Evolutionary conservation across 2,797 vertebrate species (phyloP).

Genomic region (Micropoecilia bifurca): DNA sequence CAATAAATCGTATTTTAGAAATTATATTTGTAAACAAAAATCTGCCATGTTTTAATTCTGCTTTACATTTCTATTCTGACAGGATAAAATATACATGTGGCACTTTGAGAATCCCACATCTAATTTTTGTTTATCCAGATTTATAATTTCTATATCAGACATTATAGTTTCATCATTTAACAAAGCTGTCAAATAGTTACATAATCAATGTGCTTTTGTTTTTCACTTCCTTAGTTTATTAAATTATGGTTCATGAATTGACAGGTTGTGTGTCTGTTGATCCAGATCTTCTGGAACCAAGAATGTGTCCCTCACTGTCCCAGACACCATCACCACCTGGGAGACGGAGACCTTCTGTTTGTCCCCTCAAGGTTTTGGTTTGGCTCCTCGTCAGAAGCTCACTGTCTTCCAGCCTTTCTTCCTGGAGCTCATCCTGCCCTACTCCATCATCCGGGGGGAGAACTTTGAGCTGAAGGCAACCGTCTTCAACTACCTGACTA

Average conservation of each 20-base stretch:
- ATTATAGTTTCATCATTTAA: too few relatives aligned
- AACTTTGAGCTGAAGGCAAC: conserved; percentile 82
- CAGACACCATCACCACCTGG: conserved; percentile 85
- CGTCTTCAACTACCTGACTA: conserved; percentile 78
- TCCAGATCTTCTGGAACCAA: conserved; percentile 70
- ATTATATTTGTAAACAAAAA: too few relatives aligned
- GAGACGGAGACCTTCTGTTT: conserved; percentile 80
- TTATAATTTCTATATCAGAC: too few relatives aligned
- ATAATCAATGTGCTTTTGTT: too few relatives aligned
- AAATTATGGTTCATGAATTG: neutral
- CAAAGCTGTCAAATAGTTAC: too few relatives aligned
- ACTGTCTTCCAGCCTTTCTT: conserved; percentile 87
- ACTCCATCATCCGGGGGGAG: conserved; percentile 86
- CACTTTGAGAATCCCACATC: too few relatives aligned
- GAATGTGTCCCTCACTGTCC: conserved; percentile 65
- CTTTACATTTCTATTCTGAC: too few relatives aligned
- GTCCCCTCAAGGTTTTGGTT: conserved; percentile 77
- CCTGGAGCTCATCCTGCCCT: conserved; percentile 82
- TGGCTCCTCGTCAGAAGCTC: conserved; percentile 74
- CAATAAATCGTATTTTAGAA: too few relatives aligned
- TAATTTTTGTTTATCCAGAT: too few relatives aligned
- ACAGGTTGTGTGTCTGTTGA: conserved; percentile 4
- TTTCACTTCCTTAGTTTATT: neutral
- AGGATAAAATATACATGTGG: too few relatives aligned
- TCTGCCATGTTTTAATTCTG: too few relatives aligned